phyloP scores from a whole-genome alignment of 1,140 invertebrate genomes.

The Atta cephalotes region DNA sequence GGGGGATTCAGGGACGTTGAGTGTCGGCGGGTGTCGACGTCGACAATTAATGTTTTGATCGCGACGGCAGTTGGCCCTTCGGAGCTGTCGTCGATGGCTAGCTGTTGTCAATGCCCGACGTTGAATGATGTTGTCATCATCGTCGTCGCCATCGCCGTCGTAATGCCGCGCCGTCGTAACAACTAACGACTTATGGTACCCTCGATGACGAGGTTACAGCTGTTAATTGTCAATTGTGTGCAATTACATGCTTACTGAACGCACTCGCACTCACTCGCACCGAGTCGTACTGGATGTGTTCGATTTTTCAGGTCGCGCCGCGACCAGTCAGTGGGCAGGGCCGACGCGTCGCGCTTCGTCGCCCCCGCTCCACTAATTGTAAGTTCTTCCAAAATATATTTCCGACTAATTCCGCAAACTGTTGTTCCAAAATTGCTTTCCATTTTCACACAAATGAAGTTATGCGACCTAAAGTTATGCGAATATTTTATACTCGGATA shows the following conservation, averaged over 20 bases:
- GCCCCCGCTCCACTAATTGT: neutral
- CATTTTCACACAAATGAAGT: too few species aligned
- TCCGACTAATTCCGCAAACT: too few species aligned
- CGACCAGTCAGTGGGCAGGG: neutral
- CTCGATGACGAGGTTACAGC: neutral
- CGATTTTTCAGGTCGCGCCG: slow-evolving; percentile 23
- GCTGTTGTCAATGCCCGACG: neutral
- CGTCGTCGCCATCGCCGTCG: neutral
- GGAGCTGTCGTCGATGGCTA: neutral
- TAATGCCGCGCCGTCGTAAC: neutral
- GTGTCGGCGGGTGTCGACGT: neutral
- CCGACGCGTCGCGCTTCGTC: neutral
- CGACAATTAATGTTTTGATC: neutral
- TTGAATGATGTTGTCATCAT: neutral
- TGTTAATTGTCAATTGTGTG: neutral
- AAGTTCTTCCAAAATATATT: neutral
- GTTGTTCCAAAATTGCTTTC: too few species aligned
- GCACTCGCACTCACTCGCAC: neutral
- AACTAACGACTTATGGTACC: neutral
- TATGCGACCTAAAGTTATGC: too few species aligned
- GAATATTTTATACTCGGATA: too few species aligned
- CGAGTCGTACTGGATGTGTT: slow-evolving; percentile 5
- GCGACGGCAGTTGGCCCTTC: neutral
- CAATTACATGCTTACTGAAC: neutral
- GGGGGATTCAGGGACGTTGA: too few species aligned